phyloP scores from a whole-genome alignment of 2,888 invertebrate genomes.

The Nyleta sp. region DNA sequence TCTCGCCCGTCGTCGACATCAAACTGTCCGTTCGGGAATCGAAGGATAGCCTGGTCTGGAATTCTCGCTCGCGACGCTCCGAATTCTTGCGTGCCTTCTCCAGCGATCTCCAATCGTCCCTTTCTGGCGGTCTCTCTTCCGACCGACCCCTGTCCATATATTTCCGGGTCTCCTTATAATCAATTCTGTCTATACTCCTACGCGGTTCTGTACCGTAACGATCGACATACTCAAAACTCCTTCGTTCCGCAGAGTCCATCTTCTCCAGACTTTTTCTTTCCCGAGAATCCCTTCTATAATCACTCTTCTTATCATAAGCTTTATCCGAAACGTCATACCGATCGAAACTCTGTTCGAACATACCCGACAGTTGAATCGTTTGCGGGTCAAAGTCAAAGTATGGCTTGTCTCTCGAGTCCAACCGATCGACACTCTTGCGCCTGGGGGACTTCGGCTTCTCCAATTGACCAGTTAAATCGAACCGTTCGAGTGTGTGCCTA shows the following conservation, averaged over 20 bases:
- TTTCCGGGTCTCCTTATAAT: constrained; percentile 67
- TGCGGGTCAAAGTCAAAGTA: constrained; percentile 78
- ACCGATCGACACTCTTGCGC: constrained; percentile 76
- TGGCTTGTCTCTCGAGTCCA: constrained; percentile 73
- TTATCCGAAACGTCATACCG: constrained; percentile 68
- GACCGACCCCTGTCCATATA: constrained; percentile 66
- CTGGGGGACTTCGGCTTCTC: constrained; percentile 67
- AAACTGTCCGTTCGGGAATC: constrained; percentile 76
- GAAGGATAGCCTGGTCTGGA: constrained; percentile 72
- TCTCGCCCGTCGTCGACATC: constrained; percentile 72
- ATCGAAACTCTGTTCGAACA: constrained; percentile 68
- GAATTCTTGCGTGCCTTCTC: constrained; percentile 78
- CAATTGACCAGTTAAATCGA: constrained; percentile 73
- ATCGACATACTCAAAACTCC: constrained; percentile 73
- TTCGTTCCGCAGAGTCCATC: constrained; percentile 69
- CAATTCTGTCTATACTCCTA: constrained; percentile 69
- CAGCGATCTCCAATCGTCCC: constrained; percentile 80
- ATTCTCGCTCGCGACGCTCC: constrained; percentile 76
- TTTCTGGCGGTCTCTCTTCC: constrained; percentile 76
- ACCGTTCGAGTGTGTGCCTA: constrained; percentile 76
- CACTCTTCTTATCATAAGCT: constrained; percentile 68
- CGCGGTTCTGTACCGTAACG: constrained; percentile 67
- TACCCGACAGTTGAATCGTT: constrained; percentile 74
- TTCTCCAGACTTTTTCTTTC: constrained; percentile 72
- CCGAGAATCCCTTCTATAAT: constrained; percentile 70